Conservation (phyloP, 1,140 invertebrate species). For the honey bee (Apis mellifera) region Amel_HAv3.1 CM009945.2:3881501-3882000, state of each 20-base stretch:
- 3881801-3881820: constrained; percentile 65
- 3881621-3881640: no score
- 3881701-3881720: neutral
- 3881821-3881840: constrained; percentile 61
- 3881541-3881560: neutral
- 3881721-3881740: neutral
- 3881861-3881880: constrained; percentile 53
- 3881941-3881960: neutral
- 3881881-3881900: constrained; percentile 49
- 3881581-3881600: no score
- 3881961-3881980: neutral
- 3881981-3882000: neutral
- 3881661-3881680: no score
- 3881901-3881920: neutral
- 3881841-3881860: constrained; percentile 56
- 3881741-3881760: constrained; percentile 20
- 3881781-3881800: constrained; percentile 64
- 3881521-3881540: neutral
- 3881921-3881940: neutral
- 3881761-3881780: constrained; percentile 54
- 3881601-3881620: no score
- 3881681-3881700: neutral
- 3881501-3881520: no score
- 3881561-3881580: no score
- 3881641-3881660: no score